These are phyloP conservation scores for Gulo gulo DNA, from an alignment of 2,113 vertebrate species.

Conservation along the genomic window DNA sequence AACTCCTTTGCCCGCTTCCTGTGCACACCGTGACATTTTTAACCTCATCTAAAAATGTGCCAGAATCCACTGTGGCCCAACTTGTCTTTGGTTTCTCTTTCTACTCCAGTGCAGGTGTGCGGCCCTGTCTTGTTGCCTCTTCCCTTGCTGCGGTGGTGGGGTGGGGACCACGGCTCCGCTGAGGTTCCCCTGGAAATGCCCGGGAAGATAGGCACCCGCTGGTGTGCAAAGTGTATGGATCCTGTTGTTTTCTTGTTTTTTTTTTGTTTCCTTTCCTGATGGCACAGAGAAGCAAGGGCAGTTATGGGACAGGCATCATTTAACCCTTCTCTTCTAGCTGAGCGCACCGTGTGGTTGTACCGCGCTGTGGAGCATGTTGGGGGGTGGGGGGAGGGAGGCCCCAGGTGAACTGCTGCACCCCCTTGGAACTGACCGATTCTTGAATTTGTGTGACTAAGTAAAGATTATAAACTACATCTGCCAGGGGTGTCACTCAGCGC, in stretches of 20 bases:
- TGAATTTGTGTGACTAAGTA: slow-evolving; percentile 80
- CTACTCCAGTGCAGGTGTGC: neutral
- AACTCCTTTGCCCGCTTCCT: slow-evolving; percentile 37
- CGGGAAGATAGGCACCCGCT: neutral
- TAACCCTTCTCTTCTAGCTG: neutral
- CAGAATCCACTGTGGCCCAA: slow-evolving; percentile 47
- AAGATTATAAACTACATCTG: slow-evolving; percentile 67
- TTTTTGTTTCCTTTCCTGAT: neutral
- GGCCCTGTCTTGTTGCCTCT: slow-evolving; percentile 15
- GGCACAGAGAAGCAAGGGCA: slow-evolving; percentile 13
- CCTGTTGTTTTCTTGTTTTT: slow-evolving; percentile 40
- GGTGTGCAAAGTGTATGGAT: neutral
- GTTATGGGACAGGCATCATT: neutral
- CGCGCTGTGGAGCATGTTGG: slow-evolving; percentile 31
- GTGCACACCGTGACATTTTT: slow-evolving; percentile 46
- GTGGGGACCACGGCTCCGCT: neutral
- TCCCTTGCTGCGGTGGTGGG: neutral
- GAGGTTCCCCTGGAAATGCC: neutral
- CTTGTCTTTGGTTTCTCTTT: neutral
- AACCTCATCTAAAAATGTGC: slow-evolving; percentile 65
- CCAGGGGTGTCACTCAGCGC: neutral
- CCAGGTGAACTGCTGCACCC: slow-evolving; percentile 62
- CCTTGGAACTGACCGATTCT: slow-evolving; percentile 70
- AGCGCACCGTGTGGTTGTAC: slow-evolving; percentile 56
- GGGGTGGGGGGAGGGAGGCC: neutral